Evolutionary conservation across 2,797 vertebrate species (phyloP), one percentile per base, ranked within the genome.

Genomic region (Loriculus beryllinus): DNA sequence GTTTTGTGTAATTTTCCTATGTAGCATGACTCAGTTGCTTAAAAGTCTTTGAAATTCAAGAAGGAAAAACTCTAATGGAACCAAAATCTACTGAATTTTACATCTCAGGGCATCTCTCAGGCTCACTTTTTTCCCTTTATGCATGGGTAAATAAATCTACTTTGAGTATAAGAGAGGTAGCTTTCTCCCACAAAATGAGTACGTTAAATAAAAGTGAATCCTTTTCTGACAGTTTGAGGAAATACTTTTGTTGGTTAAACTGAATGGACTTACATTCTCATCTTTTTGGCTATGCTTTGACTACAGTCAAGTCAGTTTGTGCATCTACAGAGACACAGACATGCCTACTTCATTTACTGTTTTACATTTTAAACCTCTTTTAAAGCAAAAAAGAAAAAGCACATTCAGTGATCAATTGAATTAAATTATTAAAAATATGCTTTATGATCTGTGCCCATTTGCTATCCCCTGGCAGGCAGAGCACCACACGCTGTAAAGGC

Each of bases 61-160:
- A 87, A 92, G 62, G 31, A 92, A 94, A 88, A 40, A 77, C 80
- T 47, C 64, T 75, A 71, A 87, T 68, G 49, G 57, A 93, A 87
- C 64, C 69, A 92, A 92, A 89, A 80, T 52, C 52, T 43, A 80
- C 48, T 54, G 56, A 77, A 81, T 95, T 92, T 93, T 77, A 94
- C 74, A 92, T 75, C 26, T 68, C 42, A 75, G 35, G 48, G 19
- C 48, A 87, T 74, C 14, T 88, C 52, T 83, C 45, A 69, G 42
- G 39, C 45, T 94, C 16, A 43, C 33, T 59, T 49, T 92, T 92
- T 86, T 71, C 9, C 43, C 45, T 19, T 82, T 51, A 72, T 2
- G 3, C 4, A 4, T 28, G 14, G 22, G 23, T 56, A 84, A 94
- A 88, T 63, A 76, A 62, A 86, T 91, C 59, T 77, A 77, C 71